A percentile compares a stretch with the other conserved stretches of the same genome.
These are phyloP conservation scores for Orbicella faveolata DNA, from an alignment of 64 coral and sea anemone genomes.

Conservation along the genomic window DNA sequence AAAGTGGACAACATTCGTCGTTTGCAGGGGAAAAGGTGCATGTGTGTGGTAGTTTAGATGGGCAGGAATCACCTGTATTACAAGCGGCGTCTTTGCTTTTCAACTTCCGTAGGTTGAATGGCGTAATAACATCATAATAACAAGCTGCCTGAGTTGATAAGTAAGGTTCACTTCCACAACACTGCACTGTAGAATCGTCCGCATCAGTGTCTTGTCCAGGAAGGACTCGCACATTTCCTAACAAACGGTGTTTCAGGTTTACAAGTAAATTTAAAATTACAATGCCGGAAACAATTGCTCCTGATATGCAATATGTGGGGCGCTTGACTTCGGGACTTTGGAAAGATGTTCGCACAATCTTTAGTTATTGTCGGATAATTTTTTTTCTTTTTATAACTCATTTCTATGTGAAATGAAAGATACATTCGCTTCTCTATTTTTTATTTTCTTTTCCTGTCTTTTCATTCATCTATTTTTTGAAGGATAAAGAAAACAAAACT, in stretches of 20 bases:
- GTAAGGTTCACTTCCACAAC: slow-evolving; percentile 15
- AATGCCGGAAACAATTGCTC: too few relatives aligned
- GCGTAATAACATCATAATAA: not conserved
- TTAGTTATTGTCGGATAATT: too few relatives aligned
- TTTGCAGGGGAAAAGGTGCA: slow-evolving; percentile 11
- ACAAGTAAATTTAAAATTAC: too few relatives aligned
- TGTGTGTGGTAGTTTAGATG: not conserved
- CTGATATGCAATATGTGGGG: too few relatives aligned
- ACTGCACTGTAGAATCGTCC: not conserved
- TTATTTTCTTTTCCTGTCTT: too few relatives aligned
- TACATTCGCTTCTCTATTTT: too few relatives aligned
- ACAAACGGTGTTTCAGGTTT: not conserved
- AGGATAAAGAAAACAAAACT: not conserved
- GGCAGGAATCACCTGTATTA: not conserved
- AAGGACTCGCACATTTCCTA: not conserved
- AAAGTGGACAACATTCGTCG: slow-evolving; percentile 9
- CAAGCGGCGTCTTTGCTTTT: not conserved
- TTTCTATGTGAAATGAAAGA: too few relatives aligned
- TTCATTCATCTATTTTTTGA: too few relatives aligned
- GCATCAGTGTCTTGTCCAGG: slow-evolving; percentile 36
- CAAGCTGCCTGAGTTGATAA: not conserved
- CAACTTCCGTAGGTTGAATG: not conserved
- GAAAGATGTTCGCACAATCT: too few relatives aligned
- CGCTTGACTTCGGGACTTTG: too few relatives aligned
- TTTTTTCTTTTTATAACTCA: too few relatives aligned